Evolutionary conservation across 2,888 invertebrate genomes (phyloP), one percentile per base, ranked within the genome.

Genomic region (Lobophora halterata): DNA sequence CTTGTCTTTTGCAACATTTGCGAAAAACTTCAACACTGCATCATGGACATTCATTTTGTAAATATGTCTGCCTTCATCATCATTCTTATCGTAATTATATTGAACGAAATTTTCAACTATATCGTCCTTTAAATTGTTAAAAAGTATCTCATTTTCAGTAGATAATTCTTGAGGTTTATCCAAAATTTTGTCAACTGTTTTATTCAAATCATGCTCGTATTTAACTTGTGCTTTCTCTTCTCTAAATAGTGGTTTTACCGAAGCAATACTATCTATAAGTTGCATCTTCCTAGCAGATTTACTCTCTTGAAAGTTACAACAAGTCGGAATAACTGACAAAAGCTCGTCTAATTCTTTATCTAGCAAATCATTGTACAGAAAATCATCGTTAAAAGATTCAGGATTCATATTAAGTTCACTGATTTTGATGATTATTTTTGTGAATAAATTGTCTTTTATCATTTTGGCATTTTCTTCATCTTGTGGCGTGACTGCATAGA

Each of bases 371-470:
- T 63, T 53, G 34, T 72, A 79, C 5, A 66, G 31, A 9, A 58
- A 38, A 43, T 71, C 60, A 40, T 74, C 60, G 10, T 67, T 55
- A 41, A 77, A 70, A 10, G 60, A 60, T 34, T 60, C 53, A 1
- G 69, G 49, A 42, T 71, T 58, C 46, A 61, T 54, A 32, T 78
- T 73, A 0, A 80, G 47, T 57, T 79, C 73, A 34, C 63, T 70
- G 13, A 79, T 60, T 59, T 73, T 73, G 9, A 67, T 66, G 2
- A 76, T 55, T n/a, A 80, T 64, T 65, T 65, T 71, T 5, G 64
- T 66, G 3, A 51, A 52, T 26, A 75, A 25, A 9, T 65, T 54
- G 12, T 71, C 67, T 57, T 52, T 69, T 3, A 69, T 46, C 1
- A 36, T 36, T 38, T 56, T 54, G 1, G 38, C 43, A 7, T 46